Evolutionary conservation across 64 coral and sea anemone species (phyloP), one percentile per base, ranked within the genome.

Genomic region (Montipora capricornis): DNA sequence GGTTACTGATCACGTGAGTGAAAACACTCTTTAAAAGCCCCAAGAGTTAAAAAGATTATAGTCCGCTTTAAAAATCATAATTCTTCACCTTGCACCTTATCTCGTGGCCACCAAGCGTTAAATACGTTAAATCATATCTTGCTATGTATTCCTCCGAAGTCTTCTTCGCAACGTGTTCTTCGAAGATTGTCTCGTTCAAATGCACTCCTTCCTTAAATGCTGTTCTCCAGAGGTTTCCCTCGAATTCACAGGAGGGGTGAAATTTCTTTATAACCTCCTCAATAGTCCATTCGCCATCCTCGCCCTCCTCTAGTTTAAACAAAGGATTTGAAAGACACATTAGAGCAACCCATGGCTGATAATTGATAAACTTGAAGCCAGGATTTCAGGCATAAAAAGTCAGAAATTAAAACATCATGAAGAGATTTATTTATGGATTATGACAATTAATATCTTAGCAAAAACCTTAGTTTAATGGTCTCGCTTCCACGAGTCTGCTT

Each of bases 91-190:
- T 84, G 4, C 26, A 84, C 5, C 15, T 47, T 49, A 68, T 47
- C 20, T 84, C 5, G 45, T n/a, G 7, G 20, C 44, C 3, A 22
- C 61, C 9, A 3, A 60, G 81, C 16, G 61, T 47, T 46, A 68
- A 16, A 47, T 10, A 84, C 20, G 29, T 61, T 19, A 84, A 84
- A 15, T 84, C 81, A 68, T 84, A 84, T 84, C 81, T 84, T 48
- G 81, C 29, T 1, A 9, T 13, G 11, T 84, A 84, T 46, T 84
- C 81, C 16, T n/a, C 61, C 14, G 60, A 11, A 17, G 37, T 84
- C 0, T 68, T 68, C 1, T 84, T 16, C 45, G 4, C 11, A 2
- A 2, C 22, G 10, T 22, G 10, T 62, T 11, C 13, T 62, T 61
- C 11, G 6, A 84, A 68, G 13, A 84, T 8, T 47, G 44, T 62